phyloP scores from a whole-genome alignment of 2,113 vertebrate genomes.

The Caranx ignobilis region DNA sequence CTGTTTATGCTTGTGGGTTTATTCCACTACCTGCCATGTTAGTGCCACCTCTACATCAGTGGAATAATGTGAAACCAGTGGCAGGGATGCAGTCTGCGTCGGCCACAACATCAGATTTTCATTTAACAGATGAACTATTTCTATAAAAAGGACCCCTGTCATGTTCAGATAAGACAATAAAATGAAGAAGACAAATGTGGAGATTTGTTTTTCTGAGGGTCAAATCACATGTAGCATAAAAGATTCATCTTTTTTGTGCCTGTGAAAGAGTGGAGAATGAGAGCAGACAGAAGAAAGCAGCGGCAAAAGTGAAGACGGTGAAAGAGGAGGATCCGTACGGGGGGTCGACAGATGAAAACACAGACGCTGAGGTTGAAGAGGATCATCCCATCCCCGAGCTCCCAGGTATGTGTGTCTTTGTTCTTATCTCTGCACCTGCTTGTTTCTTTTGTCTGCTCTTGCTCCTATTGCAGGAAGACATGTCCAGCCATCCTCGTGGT shows the following conservation, averaged over 20 bases:
- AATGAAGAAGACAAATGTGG: not conserved
- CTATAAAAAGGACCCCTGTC: too few relatives aligned
- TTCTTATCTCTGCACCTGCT: constrained; percentile 30
- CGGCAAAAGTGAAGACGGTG: constrained; percentile 8
- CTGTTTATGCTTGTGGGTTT: too few relatives aligned
- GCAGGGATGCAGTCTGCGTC: not conserved
- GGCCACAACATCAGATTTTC: too few relatives aligned
- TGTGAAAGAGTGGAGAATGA: constrained; percentile 83
- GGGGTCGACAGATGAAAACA: constrained; percentile 93
- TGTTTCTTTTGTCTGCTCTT: constrained; percentile 2
- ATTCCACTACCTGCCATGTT: too few relatives aligned
- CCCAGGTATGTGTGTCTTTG: constrained; percentile 81
- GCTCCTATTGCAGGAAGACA: not conserved
- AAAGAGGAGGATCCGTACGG: constrained; percentile 85
- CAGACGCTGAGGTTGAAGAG: constrained; percentile 85
- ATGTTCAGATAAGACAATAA: not conserved
- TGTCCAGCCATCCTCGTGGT: not conserved
- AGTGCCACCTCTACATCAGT: too few relatives aligned
- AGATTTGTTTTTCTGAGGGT: not conserved
- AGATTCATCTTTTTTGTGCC: not conserved
- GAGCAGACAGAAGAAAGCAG: constrained; percentile 72
- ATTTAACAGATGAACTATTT: too few relatives aligned
- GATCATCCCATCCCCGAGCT: constrained; percentile 87
- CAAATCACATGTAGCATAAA: not conserved
- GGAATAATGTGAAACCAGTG: too few relatives aligned